Evolutionary conservation across 2,113 vertebrate species (phyloP).

Genomic region (Hiodon tergisus): DNA sequence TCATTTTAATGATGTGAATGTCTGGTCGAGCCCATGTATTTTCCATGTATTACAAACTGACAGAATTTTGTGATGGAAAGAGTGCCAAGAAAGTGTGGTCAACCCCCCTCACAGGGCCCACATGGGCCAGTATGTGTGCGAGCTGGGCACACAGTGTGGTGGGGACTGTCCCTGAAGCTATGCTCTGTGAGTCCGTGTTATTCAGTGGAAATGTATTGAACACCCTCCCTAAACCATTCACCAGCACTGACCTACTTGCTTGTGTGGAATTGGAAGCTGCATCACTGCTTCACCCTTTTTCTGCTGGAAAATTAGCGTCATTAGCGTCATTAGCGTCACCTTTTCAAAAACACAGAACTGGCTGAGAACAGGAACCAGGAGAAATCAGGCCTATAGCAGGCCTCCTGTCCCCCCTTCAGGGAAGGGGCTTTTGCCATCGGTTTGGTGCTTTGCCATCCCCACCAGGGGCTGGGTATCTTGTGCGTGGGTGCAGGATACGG

Average conservation of each 20-base stretch:
- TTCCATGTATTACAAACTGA: background rate
- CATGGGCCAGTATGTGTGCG: conserved; percentile 41
- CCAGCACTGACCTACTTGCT: conserved; percentile 61
- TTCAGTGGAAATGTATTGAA: conserved; percentile 63
- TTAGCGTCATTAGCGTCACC: background rate
- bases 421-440: background rate
- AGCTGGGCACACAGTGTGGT: conserved; percentile 48
- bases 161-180: conserved; percentile 53
- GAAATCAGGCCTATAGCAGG: background rate
- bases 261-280: conserved; percentile 53
- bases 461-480: background rate
- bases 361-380: background rate
- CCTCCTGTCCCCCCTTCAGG: background rate
- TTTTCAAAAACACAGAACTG: background rate
- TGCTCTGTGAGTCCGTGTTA: conserved; percentile 50
- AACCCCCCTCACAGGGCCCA: background rate
- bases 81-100: background rate
- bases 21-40: background rate
- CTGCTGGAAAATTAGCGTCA: background rate
- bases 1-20: conserved; percentile 20
- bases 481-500: background rate
- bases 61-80: background rate
- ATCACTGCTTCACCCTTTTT: background rate
- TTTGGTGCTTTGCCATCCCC: background rate
- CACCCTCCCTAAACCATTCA: conserved; percentile 65